phyloP scores from a whole-genome alignment of 2,888 invertebrate genomes.

The Plemyria rubiginata region DNA sequence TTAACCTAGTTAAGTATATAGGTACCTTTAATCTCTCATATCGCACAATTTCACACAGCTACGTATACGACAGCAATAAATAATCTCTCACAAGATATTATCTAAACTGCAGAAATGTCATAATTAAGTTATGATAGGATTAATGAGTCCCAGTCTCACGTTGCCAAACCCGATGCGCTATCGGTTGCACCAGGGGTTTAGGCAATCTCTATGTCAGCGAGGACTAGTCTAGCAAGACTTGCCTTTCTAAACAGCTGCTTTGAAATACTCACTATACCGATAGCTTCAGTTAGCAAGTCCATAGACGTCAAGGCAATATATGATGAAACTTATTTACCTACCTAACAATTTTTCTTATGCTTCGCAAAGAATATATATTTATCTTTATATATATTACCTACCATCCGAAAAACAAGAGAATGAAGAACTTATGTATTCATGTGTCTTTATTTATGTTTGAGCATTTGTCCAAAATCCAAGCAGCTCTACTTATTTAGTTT shows the following conservation, averaged over 20 bases:
- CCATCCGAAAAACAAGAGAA: too few relatives aligned
- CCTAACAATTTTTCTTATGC: too few relatives aligned
- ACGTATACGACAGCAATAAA: conserved; percentile 8
- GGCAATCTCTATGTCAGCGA: conserved; percentile 8
- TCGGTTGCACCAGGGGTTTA: conserved; percentile 14
- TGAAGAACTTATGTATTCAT: too few relatives aligned
- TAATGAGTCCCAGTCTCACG: conserved; percentile 23
- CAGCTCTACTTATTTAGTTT: background rate
- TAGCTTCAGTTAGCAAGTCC: too few relatives aligned
- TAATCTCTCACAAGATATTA: conserved; percentile 35
- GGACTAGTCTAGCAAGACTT: conserved; percentile 8
- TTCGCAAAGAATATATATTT: too few relatives aligned
- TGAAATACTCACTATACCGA: background rate
- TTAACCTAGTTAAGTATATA: too few relatives aligned
- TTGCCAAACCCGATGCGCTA: conserved; percentile 23
- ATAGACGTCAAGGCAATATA: too few relatives aligned
- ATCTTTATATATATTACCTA: too few relatives aligned
- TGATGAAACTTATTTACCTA: too few relatives aligned
- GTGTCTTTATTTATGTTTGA: too few relatives aligned
- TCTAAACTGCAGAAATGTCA: conserved; percentile 34
- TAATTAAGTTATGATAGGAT: conserved; percentile 29
- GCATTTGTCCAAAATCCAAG: too few relatives aligned
- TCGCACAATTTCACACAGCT: background rate
- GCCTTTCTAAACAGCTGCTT: conserved; percentile 10
- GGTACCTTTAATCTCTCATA: too few relatives aligned